Conservation (phyloP, 2,888 invertebrate species). For the Rhodophaea formosa region DNA sequence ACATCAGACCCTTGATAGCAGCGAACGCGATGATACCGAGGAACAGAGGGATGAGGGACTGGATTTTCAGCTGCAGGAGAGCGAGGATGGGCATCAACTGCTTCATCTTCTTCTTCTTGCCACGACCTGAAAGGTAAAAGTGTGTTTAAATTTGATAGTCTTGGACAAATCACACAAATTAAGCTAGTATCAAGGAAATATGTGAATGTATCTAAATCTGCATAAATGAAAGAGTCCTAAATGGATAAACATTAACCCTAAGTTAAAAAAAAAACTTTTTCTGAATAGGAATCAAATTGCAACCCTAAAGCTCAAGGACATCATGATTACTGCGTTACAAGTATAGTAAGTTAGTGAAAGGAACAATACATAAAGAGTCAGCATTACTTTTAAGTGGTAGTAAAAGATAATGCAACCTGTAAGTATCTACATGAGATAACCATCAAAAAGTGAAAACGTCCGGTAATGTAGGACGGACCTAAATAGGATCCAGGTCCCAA, state of each 20-base stretch:
- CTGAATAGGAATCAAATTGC: too few species aligned
- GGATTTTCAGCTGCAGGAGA: constrained; percentile 89
- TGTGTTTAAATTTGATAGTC: background rate
- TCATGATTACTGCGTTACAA: too few species aligned
- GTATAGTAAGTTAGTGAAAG: too few species aligned
- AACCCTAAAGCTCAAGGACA: too few species aligned
- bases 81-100: constrained; percentile 87
- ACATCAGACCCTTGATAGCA: constrained; percentile 91
- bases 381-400: too few species aligned
- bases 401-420: too few species aligned
- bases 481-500: constrained; percentile 15
- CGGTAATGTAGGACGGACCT: background rate
- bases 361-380: too few species aligned
- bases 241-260: too few species aligned
- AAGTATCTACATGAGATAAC: constrained; percentile 11
- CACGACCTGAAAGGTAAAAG: constrained; percentile 82
- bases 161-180: background rate
- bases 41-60: constrained; percentile 88
- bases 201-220: too few species aligned
- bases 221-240: too few species aligned
- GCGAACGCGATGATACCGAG: constrained; percentile 88
- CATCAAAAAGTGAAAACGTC: constrained; percentile 10
- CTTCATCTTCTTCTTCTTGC: constrained; percentile 90
- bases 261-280: too few species aligned
- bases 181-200: too few species aligned